Conservation (phyloP, 2,113 vertebrate genomes). For the Nycticryphes semicollaris region DNA sequence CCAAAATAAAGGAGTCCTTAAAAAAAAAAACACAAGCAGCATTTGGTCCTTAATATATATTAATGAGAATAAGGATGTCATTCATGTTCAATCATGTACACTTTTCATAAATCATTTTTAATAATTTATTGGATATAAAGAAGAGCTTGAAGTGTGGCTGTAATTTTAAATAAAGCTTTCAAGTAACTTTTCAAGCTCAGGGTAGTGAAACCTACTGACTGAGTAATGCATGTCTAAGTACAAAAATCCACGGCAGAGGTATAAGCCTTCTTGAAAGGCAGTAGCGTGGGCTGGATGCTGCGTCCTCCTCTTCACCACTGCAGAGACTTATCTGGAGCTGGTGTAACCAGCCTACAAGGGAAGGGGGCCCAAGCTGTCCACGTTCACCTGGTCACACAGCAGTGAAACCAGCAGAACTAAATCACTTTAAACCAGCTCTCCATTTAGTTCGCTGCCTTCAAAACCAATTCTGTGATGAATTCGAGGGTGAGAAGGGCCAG, state of each 20-base stretch:
- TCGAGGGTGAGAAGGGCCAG: not conserved
- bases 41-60: not conserved
- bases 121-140: not conserved
- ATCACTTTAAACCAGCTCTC: not conserved
- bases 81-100: not conserved
- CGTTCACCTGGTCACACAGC: not conserved
- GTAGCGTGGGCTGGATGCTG: not conserved
- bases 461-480: not conserved
- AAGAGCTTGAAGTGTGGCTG: not conserved
- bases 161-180: slow-evolving; percentile 36
- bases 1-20: not conserved
- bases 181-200: slow-evolving; percentile 7
- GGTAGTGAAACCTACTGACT: not conserved
- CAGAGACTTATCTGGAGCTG: not conserved
- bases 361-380: rapidly evolving
- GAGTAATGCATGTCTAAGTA: not conserved
- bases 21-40: not conserved
- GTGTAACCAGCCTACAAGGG: rapidly evolving
- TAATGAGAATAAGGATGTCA: not conserved
- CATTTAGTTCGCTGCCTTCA: not conserved
- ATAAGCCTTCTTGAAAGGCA: not conserved
- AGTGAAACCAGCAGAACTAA: not conserved
- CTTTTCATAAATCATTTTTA: not conserved
- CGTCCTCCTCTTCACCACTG: not conserved
- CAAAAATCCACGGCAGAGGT: not conserved